phyloP scores from a whole-genome alignment of 2,113 vertebrate genomes.

The Zosterops lateralis region DNA sequence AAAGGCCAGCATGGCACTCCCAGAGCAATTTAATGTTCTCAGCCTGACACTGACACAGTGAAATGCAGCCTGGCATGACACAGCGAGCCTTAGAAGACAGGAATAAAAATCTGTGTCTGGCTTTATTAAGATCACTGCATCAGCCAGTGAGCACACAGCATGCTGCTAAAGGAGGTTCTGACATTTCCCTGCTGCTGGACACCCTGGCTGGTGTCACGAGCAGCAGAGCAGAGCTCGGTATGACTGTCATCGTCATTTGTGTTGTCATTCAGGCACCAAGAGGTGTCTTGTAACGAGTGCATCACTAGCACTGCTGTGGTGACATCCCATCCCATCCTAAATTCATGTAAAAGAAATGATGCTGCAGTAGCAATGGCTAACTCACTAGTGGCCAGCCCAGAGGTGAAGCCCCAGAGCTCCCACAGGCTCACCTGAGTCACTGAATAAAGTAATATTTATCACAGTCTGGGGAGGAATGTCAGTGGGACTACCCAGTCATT shows the following conservation, averaged over 20 bases:
- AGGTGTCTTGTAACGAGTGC: not conserved
- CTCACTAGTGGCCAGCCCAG: not conserved
- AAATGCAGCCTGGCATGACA: not conserved
- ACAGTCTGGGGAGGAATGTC: not conserved
- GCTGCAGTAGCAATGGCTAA: not conserved
- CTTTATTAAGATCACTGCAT: not conserved
- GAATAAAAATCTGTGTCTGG: not conserved
- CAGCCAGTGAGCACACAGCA: fast-evolving
- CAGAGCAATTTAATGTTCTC: not conserved
- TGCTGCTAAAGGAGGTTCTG: not conserved
- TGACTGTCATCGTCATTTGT: fast-evolving
- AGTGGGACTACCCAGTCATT: not conserved
- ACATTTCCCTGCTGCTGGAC: not conserved
- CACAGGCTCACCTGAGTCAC: too few relatives aligned
- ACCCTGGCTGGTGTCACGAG: not conserved
- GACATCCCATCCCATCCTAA: not conserved
- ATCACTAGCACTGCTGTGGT: not conserved
- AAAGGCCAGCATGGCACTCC: not conserved
- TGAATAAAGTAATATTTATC: not conserved
- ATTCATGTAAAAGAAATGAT: not conserved
- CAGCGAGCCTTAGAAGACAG: not conserved
- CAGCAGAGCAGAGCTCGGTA: not conserved
- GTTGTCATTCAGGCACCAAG: not conserved
- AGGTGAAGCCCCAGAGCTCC: not conserved
- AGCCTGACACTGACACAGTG: fast-evolving